A percentile compares a stretch with the other conserved stretches of the same genome.
Conservation (phyloP, 2,888 invertebrate genomes). For the Epiperipatus broadwayi region DNA sequence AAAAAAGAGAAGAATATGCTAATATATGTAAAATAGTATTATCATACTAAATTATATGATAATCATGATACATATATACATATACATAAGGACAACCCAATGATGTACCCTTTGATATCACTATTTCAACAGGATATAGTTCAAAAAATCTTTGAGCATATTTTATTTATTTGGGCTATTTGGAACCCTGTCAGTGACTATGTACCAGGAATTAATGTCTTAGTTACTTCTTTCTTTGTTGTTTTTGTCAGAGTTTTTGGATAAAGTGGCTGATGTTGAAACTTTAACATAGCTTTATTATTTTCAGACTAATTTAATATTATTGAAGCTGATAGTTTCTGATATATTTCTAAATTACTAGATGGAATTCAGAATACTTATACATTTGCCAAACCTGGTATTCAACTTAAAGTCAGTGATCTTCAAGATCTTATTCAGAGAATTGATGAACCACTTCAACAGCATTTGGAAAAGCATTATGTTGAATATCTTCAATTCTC, state of each 20-base stretch:
- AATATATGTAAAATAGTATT: too few relatives aligned
- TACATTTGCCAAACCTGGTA: conserved; percentile 37
- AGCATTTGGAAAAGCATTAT: conserved; percentile 30
- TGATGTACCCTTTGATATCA: conserved; percentile 93
- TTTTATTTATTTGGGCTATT: too few relatives aligned
- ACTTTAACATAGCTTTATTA: conserved; percentile 30
- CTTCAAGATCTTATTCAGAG: too few relatives aligned
- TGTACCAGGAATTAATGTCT: too few relatives aligned
- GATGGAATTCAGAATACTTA: conserved; percentile 36
- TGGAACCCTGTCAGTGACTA: too few relatives aligned
- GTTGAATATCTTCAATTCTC: conserved; percentile 36
- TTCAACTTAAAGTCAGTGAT: conserved; percentile 34
- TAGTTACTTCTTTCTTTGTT: too few relatives aligned
- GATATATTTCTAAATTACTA: conserved; percentile 32
- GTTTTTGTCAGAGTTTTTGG: too few relatives aligned
- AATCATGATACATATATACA: too few relatives aligned
- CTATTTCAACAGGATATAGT: conserved; percentile 89
- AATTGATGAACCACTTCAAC: conserved; percentile 23
- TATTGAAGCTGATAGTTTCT: conserved; percentile 35
- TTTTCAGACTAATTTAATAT: conserved; percentile 26
- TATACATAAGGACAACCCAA: conserved; percentile 96
- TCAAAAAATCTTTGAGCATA: conserved; percentile 42
- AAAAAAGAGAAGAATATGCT: too few relatives aligned
- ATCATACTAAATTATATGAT: too few relatives aligned
- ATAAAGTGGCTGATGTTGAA: conserved; percentile 30